phyloP scores from a whole-genome alignment of 2,113 vertebrate genomes.

The Neotragus pygmaeus region DNA sequence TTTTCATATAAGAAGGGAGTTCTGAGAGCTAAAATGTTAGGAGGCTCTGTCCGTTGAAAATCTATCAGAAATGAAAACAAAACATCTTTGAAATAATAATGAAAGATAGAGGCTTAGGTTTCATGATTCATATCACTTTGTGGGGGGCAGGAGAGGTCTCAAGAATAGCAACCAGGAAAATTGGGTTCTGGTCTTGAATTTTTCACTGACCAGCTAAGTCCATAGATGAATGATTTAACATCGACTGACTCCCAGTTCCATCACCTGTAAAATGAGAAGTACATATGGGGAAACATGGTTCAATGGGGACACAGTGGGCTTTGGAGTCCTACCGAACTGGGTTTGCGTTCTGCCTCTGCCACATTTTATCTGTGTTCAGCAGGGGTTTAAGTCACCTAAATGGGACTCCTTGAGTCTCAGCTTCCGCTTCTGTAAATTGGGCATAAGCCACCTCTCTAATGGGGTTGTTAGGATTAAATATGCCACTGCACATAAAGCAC shows the following conservation, averaged over 20 bases:
- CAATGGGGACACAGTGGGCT: neutral
- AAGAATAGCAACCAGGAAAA: neutral
- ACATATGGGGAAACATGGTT: neutral
- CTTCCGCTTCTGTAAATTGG: neutral
- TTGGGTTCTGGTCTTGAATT: neutral
- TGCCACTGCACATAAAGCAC: neutral
- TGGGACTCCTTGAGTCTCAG: neutral
- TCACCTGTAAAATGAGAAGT: neutral
- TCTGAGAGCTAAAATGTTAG: constrained; percentile 41
- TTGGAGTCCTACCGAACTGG: neutral
- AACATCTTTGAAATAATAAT: constrained; percentile 39
- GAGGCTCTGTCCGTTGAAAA: constrained; percentile 17
- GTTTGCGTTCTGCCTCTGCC: neutral
- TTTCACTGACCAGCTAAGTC: neutral
- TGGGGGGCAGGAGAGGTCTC: fast-evolving
- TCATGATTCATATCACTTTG: neutral
- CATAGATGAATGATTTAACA: neutral
- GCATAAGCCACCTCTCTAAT: neutral
- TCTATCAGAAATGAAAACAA: constrained; percentile 31
- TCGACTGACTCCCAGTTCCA: neutral
- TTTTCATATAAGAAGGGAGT: constrained; percentile 15
- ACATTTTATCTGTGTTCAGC: neutral
- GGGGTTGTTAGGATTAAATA: neutral
- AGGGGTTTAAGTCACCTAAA: neutral
- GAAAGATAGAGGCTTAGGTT: neutral